Percentiles rank a stretch among this genome's conserved stretches.
phyloP scores from a whole-genome alignment of 2,888 invertebrate genomes.

The Hipparchia semele region DNA sequence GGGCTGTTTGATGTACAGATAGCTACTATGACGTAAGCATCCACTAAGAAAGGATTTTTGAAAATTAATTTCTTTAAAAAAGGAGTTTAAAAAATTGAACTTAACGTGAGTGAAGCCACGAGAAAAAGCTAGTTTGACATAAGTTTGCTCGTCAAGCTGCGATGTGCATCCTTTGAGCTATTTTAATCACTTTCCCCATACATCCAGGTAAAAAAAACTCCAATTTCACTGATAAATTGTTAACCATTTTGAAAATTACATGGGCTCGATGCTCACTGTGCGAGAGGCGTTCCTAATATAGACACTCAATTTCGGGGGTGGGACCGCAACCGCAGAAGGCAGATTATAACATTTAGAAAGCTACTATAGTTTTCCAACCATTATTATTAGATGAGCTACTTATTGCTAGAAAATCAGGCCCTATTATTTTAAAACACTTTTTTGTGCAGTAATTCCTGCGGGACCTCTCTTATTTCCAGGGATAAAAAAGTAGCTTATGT shows the following conservation, averaged over 20 bases:
- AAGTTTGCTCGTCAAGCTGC: too few species aligned
- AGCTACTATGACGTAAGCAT: too few species aligned
- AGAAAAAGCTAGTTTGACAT: too few species aligned
- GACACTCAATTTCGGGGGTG: slow-evolving; percentile 58
- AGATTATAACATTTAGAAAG: slow-evolving; percentile 35
- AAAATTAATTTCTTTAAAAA: too few species aligned
- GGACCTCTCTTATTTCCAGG: not conserved
- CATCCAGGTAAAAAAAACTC: slow-evolving; percentile 47
- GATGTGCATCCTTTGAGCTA: not conserved
- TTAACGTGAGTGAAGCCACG: too few species aligned
- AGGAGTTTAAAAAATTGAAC: too few species aligned
- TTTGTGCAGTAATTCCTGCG: not conserved
- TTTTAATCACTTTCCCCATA: slow-evolving; percentile 15
- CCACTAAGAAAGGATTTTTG: too few species aligned
- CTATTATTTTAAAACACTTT: not conserved
- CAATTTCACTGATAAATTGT: slow-evolving; percentile 65
- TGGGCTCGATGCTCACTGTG: slow-evolving; percentile 57
- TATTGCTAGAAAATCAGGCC: not conserved
- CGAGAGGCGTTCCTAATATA: slow-evolving; percentile 70
- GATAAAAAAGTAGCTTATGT: not conserved
- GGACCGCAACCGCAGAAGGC: slow-evolving; percentile 56
- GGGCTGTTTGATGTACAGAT: too few species aligned
- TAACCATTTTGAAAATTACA: slow-evolving; percentile 71
- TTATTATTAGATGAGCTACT: slow-evolving; percentile 10
- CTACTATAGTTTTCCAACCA: slow-evolving; percentile 7